A percentile compares a stretch with the other conserved stretches of the same genome.
Evolutionary conservation across 2,113 vertebrate species (phyloP).

Genomic region (Hemiscyllium ocellatum): DNA sequence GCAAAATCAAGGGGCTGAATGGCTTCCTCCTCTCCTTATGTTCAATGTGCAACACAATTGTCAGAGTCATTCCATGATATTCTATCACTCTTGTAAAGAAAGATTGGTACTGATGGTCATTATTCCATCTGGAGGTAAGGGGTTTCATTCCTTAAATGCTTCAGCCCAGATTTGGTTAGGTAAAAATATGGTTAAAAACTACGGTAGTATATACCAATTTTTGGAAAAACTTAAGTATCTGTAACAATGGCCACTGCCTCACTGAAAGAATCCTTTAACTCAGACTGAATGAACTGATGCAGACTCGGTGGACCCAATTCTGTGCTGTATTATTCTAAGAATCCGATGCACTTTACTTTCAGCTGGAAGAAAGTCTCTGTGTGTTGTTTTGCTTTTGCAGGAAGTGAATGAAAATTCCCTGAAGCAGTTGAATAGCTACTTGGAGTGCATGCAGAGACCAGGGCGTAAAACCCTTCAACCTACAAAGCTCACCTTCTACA

Average conservation of each 20-base stretch:
- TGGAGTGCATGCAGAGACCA: conserved; percentile 84
- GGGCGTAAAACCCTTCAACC: conserved; percentile 68
- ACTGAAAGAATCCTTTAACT: neutral
- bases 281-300: neutral
- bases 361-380: neutral
- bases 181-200: neutral
- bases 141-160: neutral
- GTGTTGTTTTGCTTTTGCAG: conserved; percentile 52
- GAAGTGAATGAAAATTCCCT: conserved; percentile 96
- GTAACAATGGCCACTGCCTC: neutral
- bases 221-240: neutral
- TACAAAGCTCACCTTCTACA: conserved; percentile 81
- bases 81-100: neutral
- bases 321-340: neutral
- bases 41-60: neutral
- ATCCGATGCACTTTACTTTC: neutral
- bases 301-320: neutral
- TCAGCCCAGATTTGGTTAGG: neutral
- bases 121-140: neutral
- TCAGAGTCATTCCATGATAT: neutral
- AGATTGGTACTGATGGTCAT: neutral
- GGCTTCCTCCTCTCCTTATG: too few species aligned
- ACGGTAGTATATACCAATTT: neutral
- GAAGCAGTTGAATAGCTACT: conserved; percentile 84
- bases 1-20: too few species aligned